Evolutionary conservation across 2,113 vertebrate genomes (phyloP).

Genomic region (Ovis aries): DNA sequence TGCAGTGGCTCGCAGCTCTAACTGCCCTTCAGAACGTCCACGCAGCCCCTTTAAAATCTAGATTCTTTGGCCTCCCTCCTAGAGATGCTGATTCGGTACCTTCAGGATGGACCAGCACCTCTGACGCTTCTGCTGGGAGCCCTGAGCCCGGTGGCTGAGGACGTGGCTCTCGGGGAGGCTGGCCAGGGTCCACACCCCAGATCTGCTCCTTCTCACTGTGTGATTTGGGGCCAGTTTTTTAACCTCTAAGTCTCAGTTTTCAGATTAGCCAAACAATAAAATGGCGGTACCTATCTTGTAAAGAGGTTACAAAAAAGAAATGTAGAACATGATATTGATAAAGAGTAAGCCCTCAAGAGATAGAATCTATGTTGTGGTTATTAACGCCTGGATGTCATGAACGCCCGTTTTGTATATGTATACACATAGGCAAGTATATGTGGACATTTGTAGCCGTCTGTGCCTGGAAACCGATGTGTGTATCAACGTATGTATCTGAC

Average conservation of each 20-base stretch:
- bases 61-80: not conserved
- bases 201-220: not conserved
- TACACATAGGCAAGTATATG: accelerated
- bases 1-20: accelerated
- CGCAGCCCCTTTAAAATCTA: accelerated
- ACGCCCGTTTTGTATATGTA: not conserved
- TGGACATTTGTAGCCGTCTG: not conserved
- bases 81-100: not conserved
- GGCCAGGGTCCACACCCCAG: not conserved
- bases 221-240: not conserved
- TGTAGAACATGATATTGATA: accelerated
- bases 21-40: not conserved
- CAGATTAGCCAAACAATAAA: not conserved
- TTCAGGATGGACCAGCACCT: not conserved
- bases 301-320: not conserved
- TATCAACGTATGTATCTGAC: not conserved
- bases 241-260: not conserved
- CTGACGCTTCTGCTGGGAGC: not conserved
- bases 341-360: not conserved
- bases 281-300: not conserved
- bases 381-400: not conserved
- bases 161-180: not conserved
- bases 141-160: not conserved
- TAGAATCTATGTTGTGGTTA: no score
- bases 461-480: accelerated